Evolutionary conservation across 2,888 invertebrate species (phyloP), one percentile per base, ranked within the genome.

Genomic region (Leptinotarsa rubiginosa): DNA sequence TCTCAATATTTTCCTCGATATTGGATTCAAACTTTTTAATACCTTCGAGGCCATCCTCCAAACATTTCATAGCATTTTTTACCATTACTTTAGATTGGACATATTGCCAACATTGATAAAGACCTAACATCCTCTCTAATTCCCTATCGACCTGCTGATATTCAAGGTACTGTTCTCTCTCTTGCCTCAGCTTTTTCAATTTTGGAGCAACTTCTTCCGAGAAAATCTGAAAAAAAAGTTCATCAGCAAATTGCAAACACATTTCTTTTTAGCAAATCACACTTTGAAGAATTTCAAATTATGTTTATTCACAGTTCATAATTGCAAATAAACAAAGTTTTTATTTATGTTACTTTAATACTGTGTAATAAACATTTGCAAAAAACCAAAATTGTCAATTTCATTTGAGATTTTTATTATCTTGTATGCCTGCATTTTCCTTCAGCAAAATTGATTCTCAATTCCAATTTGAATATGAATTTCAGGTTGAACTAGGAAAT

Each of bases 161-260:
- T 87, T 98, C 96, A 75, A 96, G 89, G 85, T 94, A 97, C 77
- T 94, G 94, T 0, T 93, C 89, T 56, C 96, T 90, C 85, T 99
- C 98, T 77, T 95, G 93, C 79, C 95, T 93, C 70, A 98, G 88
- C 86, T 95, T 96, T 71, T 93, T 92, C 69, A 99, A 88, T 82
- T 94, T 96, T 0, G 99, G 99, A n/a, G 93, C 92, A 70, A 99
- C 94, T 85, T 97, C 97, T 86, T 98, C 97, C 69, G 87, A 89
- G 25, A 95, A 89, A 67, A 95, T 90, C 92, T 93, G 80, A 50
- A 76, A 73, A 69, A 25, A 71, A 64, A 52, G 49, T n/a, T 65
- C 13, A 54, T 41, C 41, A 41, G 41, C 41, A 41, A 41, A 10
- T 10, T 41, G 41, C 41, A 41, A 10, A 10, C 31, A 31, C 31